Base-by-base conservation (phyloP, 2,797 vertebrate species). In the Darevskia mixta region DNA sequence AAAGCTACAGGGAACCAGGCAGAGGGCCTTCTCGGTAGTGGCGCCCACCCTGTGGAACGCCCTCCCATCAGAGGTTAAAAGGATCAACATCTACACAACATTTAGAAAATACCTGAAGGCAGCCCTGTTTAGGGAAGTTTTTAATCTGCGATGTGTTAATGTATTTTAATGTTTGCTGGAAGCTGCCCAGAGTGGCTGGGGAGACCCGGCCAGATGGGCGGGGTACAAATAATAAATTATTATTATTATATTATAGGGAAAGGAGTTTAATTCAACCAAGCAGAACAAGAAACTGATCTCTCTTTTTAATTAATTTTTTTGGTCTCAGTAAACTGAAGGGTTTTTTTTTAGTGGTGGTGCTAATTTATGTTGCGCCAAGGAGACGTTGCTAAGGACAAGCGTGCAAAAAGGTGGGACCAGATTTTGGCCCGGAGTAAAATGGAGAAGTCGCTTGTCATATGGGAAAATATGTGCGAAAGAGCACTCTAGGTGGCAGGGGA, bases 361-460 rank as follows among this genome's bases (percentile, higher is more conserved):
- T 89, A 69, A 86, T 89, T 89, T 81, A 95, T 89, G 90, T 82
- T 92, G 84, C 91, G 85, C 90, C 89, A 95, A 95, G 92, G 86
- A 96, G 88, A 92, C 95, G 90, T 94, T 88, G 93, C 85, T 92
- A 94, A 92, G 89, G 88, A 90, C 91, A 43, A 88, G 81, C 55
- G 75, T 67, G 58, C 38, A 75, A 85, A 89, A 73, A 81, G n/a
- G 45, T 82, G 45, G 71, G 69, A 69, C 64, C 83, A 58, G 43
- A 69, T 85, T 85, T 82, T 82, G 72, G 71, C 88, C 83, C 49
- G 27, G 35, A 77, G 71, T 41, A 58, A 89, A 86, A 86, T 76
- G 72, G 79, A 86, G 88, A 80, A 89, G 88, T 76, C 83, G 69
- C 72, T 82, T 82, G 88, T 85, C 79, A 77, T 32, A 38, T 81